Evolutionary conservation across 2,113 vertebrate species (phyloP).

Genomic region (Passer domesticus): DNA sequence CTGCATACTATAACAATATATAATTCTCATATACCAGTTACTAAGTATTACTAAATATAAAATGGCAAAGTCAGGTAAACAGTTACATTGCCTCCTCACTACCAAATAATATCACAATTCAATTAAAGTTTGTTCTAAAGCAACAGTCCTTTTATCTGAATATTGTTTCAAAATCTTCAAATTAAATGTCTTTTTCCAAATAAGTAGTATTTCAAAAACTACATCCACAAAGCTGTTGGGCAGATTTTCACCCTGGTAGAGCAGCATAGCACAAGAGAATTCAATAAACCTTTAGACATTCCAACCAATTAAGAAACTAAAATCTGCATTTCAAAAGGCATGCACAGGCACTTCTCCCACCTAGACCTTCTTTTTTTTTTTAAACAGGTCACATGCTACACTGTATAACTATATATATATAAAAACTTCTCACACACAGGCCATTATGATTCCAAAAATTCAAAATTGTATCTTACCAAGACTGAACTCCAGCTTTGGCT

Average conservation of each 20-base stretch:
- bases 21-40: neutral
- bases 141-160: neutral
- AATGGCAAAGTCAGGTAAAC: neutral
- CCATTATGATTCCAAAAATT: neutral
- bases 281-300: neutral
- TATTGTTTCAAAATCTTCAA: neutral
- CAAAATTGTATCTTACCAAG: slow-evolving; percentile 76
- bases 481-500: slow-evolving; percentile 81
- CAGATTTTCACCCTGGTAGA: neutral
- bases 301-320: neutral
- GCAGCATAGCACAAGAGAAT: neutral
- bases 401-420: neutral
- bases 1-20: neutral
- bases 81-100: neutral
- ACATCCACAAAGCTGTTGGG: neutral
- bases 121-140: neutral
- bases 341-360: neutral
- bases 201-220: neutral
- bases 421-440: neutral
- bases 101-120: neutral
- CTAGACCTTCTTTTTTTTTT: neutral
- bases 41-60: neutral
- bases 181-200: neutral
- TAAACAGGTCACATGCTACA: neutral
- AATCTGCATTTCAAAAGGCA: neutral